Conservation (phyloP, 2,113 vertebrate genomes). For the Tetrao urogallus region DNA sequence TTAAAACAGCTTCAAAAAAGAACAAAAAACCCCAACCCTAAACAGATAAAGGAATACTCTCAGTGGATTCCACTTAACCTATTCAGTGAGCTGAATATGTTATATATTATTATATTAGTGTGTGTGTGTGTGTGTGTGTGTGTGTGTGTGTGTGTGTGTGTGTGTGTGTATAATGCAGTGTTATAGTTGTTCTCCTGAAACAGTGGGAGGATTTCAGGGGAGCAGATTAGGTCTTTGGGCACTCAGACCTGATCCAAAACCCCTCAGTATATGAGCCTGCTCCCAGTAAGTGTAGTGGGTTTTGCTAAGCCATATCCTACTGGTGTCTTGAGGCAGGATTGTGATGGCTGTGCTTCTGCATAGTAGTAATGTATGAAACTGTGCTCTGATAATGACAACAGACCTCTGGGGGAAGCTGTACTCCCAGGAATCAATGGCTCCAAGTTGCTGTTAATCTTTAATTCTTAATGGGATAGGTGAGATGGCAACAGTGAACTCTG, state of each 20-base stretch:
- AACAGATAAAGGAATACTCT: neutral
- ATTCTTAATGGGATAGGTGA: neutral
- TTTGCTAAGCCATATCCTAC: neutral
- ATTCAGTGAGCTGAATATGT: neutral
- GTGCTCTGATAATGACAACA: neutral
- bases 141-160: too few species aligned
- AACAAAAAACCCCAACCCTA: fast-evolving
- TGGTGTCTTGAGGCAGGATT: neutral
- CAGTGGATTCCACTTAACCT: neutral
- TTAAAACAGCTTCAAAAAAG: neutral
- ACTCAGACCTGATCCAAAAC: neutral
- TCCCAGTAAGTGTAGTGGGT: neutral
- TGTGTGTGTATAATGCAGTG: too few species aligned
- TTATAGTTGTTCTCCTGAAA: neutral
- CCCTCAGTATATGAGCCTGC: neutral
- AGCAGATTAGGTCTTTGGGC: neutral
- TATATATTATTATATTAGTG: too few species aligned
- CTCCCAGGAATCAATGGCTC: neutral
- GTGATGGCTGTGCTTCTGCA: neutral
- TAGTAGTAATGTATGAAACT: fast-evolving
- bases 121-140: too few species aligned
- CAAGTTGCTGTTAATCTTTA: neutral
- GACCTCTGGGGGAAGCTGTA: neutral
- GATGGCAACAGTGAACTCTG: neutral
- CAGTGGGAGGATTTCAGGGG: neutral